phyloP scores from a whole-genome alignment of 2,113 vertebrate species.

The Ascaphus truei region DNA sequence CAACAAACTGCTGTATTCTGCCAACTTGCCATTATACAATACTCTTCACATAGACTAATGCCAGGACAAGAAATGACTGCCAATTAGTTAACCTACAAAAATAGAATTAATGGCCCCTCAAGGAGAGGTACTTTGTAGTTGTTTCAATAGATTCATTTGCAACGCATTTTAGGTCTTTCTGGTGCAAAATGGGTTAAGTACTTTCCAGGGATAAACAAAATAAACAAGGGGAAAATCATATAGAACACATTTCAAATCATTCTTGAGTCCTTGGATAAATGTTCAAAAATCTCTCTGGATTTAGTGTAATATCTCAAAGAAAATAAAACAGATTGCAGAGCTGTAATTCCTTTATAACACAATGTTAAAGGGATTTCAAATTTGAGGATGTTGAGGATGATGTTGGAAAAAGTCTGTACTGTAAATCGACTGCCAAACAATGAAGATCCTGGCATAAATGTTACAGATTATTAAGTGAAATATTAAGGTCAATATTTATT shows the following conservation, averaged over 20 bases:
- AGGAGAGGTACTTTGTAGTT: slow-evolving; percentile 1
- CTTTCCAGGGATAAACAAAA: not conserved
- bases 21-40: slow-evolving; percentile 50
- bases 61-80: slow-evolving; percentile 52
- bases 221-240: not conserved
- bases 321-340: not conserved
- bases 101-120: slow-evolving; percentile 22
- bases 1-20: slow-evolving; percentile 51
- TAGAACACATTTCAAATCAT: not conserved
- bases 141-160: no score
- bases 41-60: slow-evolving; percentile 51
- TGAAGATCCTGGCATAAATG: not conserved
- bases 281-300: not conserved
- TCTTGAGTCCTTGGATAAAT: not conserved
- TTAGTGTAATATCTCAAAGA: not conserved
- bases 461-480: not conserved
- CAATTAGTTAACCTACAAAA: slow-evolving; percentile 53
- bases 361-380: not conserved
- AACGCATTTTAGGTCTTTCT: not conserved
- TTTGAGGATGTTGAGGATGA: not conserved
- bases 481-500: not conserved
- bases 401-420: not conserved
- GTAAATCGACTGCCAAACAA: not conserved
- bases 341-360: not conserved
- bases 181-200: not conserved